Evolutionary conservation across 2,888 invertebrate species (phyloP), one percentile per base, ranked within the genome.

Genomic region (Pristionchus japonicus): DNA sequence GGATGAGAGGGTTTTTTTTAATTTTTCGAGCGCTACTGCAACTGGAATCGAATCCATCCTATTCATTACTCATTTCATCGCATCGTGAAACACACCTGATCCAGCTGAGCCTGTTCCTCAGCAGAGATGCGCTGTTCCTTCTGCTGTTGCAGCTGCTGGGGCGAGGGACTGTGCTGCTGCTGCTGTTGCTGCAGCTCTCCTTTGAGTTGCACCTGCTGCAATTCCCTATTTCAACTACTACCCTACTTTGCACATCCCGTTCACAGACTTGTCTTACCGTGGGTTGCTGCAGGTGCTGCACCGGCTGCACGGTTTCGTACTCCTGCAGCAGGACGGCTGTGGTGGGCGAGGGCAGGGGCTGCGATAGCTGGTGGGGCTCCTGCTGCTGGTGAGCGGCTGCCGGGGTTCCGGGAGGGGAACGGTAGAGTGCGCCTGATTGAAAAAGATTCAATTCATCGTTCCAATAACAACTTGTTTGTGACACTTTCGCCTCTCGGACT

Each of bases 91-190:
- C 70, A 70, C 23, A 85, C 85, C 85, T 85, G 31, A 64, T 85
- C 85, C 17, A 85, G 43, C 64, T 85, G 37, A 4, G 85, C 85
- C 64, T 85, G 57, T 27, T 85, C 85, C 7, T 85, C 85, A 15
- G 57, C 40, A 1, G 85, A 47, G 17, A 85, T 85, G 27, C n/a
- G 37, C 61, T 27, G 37, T 17, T 27, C 49, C 49, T n/a, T 17
- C n/a, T 1, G 57, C 23, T 34, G 37, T 40, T 37, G 37, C n/a
- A 40, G 37, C 64, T n/a, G 47, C 40, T 20, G 43, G 17, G 82
- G 23, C 82, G 52, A 23, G 31, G 82, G 31, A 23, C 37, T 82
- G 82, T 34, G 61, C 37, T 84, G 37, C 49, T 11, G 49, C n/a
- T 40, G 52, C 61, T 20, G 27, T 9, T 11, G 61, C 57, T 34